phyloP scores from a whole-genome alignment of 2,113 vertebrate genomes.

The Pandion haliaetus region DNA sequence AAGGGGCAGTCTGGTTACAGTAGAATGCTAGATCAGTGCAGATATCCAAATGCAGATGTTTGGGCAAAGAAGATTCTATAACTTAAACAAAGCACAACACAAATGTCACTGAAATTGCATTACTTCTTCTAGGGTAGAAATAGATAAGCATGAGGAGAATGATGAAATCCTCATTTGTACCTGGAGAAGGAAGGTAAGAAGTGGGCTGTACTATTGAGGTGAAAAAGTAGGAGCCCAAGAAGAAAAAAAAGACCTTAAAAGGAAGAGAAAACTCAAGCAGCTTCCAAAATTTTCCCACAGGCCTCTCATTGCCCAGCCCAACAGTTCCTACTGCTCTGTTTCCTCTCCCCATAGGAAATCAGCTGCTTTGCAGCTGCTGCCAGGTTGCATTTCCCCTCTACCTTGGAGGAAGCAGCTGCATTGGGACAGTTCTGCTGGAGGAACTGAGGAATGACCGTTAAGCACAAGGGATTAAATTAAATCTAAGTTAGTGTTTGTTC shows the following conservation, averaged over 20 bases:
- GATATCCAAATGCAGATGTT: background rate
- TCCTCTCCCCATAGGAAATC: background rate
- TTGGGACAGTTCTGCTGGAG: background rate
- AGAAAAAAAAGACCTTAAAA: background rate
- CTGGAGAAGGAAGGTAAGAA: background rate
- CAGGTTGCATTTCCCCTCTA: background rate
- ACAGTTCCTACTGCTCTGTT: background rate
- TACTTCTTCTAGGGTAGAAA: background rate
- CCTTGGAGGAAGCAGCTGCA: background rate
- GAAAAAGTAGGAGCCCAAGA: background rate
- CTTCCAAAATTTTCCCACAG: background rate
- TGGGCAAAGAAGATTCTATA: background rate
- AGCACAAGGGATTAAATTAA: background rate
- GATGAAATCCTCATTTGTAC: background rate
- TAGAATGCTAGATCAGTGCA: background rate
- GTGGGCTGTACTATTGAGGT: background rate
- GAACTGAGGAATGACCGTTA: background rate
- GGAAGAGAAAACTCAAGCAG: background rate
- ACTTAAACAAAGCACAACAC: rapidly evolving
- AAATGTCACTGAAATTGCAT: background rate
- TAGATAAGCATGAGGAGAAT: background rate
- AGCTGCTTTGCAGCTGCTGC: background rate
- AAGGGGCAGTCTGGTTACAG: background rate
- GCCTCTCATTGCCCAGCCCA: background rate
- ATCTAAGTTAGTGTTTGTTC: background rate